Evolutionary conservation across 2,888 invertebrate species (phyloP).

Genomic region (Callosobruchus maculatus): DNA sequence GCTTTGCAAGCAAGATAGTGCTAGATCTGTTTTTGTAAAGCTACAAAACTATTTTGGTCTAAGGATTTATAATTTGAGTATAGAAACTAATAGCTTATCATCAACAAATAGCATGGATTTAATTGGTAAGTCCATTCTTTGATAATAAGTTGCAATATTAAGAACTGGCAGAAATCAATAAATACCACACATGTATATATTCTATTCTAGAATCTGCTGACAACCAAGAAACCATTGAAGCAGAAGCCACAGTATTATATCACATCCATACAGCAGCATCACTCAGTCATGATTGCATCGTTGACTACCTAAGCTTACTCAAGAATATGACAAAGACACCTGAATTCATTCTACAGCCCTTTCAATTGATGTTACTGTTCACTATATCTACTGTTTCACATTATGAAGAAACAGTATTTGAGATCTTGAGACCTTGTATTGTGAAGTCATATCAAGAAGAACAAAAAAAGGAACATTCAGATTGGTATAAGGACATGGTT

Average conservation of each 20-base stretch:
- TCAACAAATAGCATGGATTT: constrained; percentile 35
- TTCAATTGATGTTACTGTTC: constrained; percentile 59
- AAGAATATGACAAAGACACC: constrained; percentile 56
- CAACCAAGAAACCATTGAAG: constrained; percentile 54
- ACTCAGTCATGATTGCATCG: constrained; percentile 47
- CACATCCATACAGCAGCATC: constrained; percentile 53
- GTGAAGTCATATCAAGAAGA: constrained; percentile 40
- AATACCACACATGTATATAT: not conserved
- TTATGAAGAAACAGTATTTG: constrained; percentile 50
- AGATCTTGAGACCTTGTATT: constrained; percentile 43
- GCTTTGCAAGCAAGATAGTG: constrained; percentile 51
- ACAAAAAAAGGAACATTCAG: constrained; percentile 39
- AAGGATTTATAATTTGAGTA: constrained; percentile 36
- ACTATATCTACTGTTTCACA: constrained; percentile 49
- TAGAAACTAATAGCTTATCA: constrained; percentile 21
- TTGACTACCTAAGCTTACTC: constrained; percentile 48
- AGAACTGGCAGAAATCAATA: too few relatives aligned
- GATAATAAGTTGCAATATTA: too few relatives aligned
- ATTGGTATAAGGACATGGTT: constrained; percentile 56
- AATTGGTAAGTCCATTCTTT: constrained; percentile 33
- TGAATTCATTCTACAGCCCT: constrained; percentile 60
- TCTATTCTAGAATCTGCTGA: constrained; percentile 44
- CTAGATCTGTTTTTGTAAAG: constrained; percentile 38
- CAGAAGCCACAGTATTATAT: constrained; percentile 60
- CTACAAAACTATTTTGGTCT: constrained; percentile 43